Conservation (phyloP, 2,888 invertebrate species). For the Lordiphosa fenestrarum region DNA sequence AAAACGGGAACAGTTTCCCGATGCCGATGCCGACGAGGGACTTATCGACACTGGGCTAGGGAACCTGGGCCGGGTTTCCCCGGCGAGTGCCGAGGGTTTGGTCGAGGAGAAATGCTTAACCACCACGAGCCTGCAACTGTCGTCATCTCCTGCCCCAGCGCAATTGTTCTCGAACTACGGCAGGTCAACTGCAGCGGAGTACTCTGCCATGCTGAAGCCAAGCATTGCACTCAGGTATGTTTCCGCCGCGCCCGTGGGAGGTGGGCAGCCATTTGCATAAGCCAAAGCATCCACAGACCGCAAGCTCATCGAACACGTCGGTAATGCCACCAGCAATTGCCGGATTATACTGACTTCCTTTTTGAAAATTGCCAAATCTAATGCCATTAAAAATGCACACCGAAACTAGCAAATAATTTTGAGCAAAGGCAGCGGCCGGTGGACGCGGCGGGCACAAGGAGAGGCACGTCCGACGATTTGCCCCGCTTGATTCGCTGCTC, state of each 20-base stretch:
- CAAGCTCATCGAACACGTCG: constrained; percentile 3
- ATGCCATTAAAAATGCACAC: constrained; percentile 41
- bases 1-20: constrained; percentile 1
- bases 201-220: constrained; percentile 7
- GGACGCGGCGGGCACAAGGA: too few relatives aligned
- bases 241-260: background rate
- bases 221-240: constrained; percentile 10
- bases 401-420: constrained; percentile 36
- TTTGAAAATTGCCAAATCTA: constrained; percentile 33
- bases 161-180: constrained; percentile 3
- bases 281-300: background rate
- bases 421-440: background rate
- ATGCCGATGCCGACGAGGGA: background rate
- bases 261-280: too few relatives aligned
- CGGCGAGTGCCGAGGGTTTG: background rate
- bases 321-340: constrained; percentile 1
- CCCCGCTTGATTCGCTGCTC: constrained; percentile 11
- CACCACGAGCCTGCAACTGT: background rate
- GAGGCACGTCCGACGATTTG: constrained; percentile 1
- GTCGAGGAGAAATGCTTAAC: background rate
- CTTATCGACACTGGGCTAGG: background rate
- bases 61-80: background rate
- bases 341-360: constrained; percentile 34
- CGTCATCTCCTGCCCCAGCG: background rate
- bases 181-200: background rate